These are phyloP conservation scores for Actenoides hombroni DNA, from an alignment of 2,113 vertebrate species.

Conservation along the genomic window DNA sequence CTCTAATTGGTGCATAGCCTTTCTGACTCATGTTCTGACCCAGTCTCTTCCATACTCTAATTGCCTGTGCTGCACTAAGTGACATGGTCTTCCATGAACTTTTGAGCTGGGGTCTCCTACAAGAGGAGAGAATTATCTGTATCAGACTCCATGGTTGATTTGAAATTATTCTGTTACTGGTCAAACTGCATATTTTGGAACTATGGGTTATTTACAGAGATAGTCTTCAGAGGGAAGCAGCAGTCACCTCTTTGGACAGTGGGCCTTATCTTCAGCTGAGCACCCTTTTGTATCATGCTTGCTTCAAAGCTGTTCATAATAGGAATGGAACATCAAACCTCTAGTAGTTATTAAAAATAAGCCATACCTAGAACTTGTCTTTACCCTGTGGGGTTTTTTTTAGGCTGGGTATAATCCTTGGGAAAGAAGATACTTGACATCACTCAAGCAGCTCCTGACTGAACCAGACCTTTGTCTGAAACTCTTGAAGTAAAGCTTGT, in stretches of 20 bases:
- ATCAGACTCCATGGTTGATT: neutral
- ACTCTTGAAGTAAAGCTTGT: neutral
- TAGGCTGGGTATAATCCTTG: neutral
- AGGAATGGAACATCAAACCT: neutral
- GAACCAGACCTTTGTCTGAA: neutral
- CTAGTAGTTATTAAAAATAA: neutral
- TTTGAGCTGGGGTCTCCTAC: neutral
- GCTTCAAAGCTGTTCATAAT: neutral
- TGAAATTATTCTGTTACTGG: conserved; percentile 49
- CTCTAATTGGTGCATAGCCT: conserved; percentile 64
- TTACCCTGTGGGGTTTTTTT: neutral
- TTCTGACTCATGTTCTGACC: conserved; percentile 73
- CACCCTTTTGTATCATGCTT: neutral
- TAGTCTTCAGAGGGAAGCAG: neutral
- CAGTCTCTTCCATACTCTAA: conserved; percentile 60
- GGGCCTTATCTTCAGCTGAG: neutral
- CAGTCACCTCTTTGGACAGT: neutral
- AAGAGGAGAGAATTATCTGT: neutral
- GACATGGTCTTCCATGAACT: neutral
- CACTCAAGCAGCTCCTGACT: neutral
- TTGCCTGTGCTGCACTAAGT: conserved; percentile 56
- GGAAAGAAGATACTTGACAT: neutral
- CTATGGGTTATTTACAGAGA: neutral
- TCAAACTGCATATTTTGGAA: conserved; percentile 10
- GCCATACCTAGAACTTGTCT: neutral